Evolutionary conservation across 2,113 vertebrate species (phyloP), one percentile per base, ranked within the genome.

Genomic region (Hippoglossus stenolepis): DNA sequence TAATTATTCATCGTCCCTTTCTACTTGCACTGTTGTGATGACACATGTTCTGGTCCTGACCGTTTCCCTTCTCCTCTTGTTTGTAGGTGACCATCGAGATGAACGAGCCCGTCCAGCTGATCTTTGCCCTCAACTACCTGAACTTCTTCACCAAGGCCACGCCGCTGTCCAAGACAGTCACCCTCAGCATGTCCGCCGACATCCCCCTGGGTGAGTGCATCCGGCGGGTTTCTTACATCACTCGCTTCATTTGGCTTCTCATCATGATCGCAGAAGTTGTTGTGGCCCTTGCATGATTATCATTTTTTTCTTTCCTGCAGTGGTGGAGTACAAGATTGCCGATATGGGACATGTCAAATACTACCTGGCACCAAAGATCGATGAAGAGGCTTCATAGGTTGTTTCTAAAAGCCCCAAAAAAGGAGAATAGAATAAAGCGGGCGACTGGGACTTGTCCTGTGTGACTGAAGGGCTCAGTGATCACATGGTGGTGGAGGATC

Each of bases 71-170:
- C 1, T 3, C 13, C 47, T 23, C 38, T 0, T 23, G 11, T 54
- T 13, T 70, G n/a, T 49, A 99, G 98, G 98, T 99, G 0, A 93
- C 96, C 6, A 98, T 99, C 80, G 98, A 99, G 84, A 99, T 99
- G 98, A 99, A 98, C 0, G 97, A 99, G 66, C 96, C 98, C 0
- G 98, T 99, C 62, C 97, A 98, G 77, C 86, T 99, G 57, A 99
- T 98, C 80, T 99, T 99, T 75, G 97, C 98, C 20, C 93, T 99
- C 86, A 96, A 97, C 87, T 99, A 99, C 86, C 91, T 99, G 87
- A 99, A 99, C 93, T 99, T 99, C 88, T 99, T 99, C 84, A 98
- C 98, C 84, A 99, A 99, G 91, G 98, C 98, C 60, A 99, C 98
- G 0, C 98, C 98, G 0, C 92, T 99, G 5, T 99, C 98, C 10